Percentiles rank a stretch among this genome's conserved stretches.
Conservation (phyloP, 2,113 vertebrate species). For the Chlamydotis undulata region DNA sequence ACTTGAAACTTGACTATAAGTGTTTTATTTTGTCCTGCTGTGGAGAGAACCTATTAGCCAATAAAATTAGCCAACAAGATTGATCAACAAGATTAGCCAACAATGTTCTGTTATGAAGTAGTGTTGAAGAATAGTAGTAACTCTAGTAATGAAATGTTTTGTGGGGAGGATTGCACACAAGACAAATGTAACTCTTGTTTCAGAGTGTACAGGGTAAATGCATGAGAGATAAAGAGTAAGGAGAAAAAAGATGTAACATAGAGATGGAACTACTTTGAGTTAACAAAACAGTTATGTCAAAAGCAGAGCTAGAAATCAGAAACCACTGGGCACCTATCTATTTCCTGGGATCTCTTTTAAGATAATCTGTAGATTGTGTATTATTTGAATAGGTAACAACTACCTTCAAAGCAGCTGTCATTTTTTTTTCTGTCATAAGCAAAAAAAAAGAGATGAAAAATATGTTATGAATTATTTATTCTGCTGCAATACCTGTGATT, state of each 20-base stretch:
- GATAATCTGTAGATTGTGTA: not conserved
- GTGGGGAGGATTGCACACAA: accelerated
- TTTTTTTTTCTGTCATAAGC: not conserved
- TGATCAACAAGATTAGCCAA: not conserved
- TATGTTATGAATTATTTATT: not conserved
- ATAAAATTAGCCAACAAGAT: not conserved
- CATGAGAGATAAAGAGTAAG: not conserved
- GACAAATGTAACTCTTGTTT: not conserved
- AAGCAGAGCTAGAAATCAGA: not conserved
- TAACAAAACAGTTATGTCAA: not conserved
- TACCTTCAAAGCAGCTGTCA: not conserved
- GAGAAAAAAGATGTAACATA: not conserved
- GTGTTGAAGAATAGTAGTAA: not conserved
- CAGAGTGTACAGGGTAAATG: not conserved
- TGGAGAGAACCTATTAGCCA: not conserved
- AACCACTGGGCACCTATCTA: not conserved
- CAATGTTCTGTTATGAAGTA: not conserved
- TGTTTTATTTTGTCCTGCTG: not conserved
- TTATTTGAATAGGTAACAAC: not conserved
- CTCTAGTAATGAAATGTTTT: not conserved
- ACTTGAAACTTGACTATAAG: not conserved
- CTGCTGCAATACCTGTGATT: not conserved
- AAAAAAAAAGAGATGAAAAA: not conserved
- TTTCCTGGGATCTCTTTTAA: not conserved
- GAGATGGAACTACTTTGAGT: not conserved